These are phyloP conservation scores for Lasioglossum vierecki DNA, from an alignment of 2,888 invertebrate species.

Conservation along the genomic window DNA sequence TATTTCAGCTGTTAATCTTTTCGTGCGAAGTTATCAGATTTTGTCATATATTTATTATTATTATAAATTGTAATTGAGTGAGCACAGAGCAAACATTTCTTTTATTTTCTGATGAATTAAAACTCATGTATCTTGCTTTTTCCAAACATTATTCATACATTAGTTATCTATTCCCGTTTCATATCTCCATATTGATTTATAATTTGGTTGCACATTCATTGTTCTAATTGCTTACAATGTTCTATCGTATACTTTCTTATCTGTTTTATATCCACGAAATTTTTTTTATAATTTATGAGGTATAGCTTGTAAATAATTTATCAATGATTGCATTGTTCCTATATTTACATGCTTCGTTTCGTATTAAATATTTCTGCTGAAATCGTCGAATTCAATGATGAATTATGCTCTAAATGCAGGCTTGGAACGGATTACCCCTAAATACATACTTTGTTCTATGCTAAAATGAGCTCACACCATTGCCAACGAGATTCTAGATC, in stretches of 20 bases:
- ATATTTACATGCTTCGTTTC: not conserved
- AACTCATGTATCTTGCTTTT: not conserved
- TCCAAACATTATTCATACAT: not conserved
- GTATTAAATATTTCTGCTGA: not conserved
- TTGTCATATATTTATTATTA: not conserved
- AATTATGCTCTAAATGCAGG: not conserved
- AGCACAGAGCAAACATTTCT: not conserved
- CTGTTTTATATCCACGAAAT: not conserved
- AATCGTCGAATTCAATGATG: not conserved
- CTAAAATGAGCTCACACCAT: not conserved
- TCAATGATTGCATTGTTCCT: not conserved
- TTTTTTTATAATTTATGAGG: not conserved
- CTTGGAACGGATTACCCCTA: not conserved
- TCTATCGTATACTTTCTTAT: not conserved
- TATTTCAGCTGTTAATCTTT: not conserved
- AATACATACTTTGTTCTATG: not conserved
- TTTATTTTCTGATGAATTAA: not conserved
- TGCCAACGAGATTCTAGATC: not conserved
- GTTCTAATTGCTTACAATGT: not conserved
- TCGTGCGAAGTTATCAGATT: not conserved
- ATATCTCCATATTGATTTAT: not conserved
- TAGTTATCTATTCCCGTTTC: not conserved
- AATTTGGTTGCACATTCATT: not conserved
- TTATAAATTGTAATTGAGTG: not conserved
- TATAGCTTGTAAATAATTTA: not conserved